Percentiles rank a stretch among this genome's conserved stretches.
phyloP scores from a whole-genome alignment of 2,113 vertebrate species.

The Otolemur garnettii region DNA sequence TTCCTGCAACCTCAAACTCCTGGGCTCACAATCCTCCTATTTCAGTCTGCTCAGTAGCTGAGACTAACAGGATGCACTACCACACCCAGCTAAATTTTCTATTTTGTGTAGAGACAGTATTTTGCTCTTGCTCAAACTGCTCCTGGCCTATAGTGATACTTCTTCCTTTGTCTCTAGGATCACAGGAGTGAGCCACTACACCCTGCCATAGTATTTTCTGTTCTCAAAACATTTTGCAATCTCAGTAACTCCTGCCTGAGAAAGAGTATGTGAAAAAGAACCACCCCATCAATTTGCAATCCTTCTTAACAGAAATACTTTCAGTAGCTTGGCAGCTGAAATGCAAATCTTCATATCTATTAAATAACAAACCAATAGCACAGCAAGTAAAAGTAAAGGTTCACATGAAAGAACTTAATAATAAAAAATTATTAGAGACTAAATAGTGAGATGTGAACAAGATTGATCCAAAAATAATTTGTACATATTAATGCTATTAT shows the following conservation, averaged over 20 bases:
- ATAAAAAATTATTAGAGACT: neutral
- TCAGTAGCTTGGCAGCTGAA: neutral
- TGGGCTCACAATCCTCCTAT: too few species aligned
- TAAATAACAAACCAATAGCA: constrained; percentile 3
- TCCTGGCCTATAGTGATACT: too few species aligned
- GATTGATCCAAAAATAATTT: neutral
- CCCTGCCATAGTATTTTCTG: neutral
- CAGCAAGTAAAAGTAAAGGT: neutral
- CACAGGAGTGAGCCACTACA: too few species aligned
- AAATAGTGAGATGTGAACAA: neutral
- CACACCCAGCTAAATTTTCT: too few species aligned
- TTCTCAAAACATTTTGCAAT: constrained; percentile 10
- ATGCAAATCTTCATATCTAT: neutral
- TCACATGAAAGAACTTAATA: constrained; percentile 3
- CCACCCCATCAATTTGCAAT: neutral
- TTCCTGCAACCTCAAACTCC: too few species aligned
- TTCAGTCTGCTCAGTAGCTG: too few species aligned
- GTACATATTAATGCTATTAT: neutral
- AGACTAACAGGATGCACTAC: too few species aligned
- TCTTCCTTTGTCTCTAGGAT: too few species aligned
- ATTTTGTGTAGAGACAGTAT: too few species aligned
- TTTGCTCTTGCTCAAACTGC: too few species aligned
- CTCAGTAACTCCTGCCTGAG: neutral
- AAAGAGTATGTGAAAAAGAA: neutral
- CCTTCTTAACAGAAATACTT: neutral